Evolutionary conservation across 2,113 vertebrate genomes (phyloP).

Genomic region (Uropsilus gracilis): DNA sequence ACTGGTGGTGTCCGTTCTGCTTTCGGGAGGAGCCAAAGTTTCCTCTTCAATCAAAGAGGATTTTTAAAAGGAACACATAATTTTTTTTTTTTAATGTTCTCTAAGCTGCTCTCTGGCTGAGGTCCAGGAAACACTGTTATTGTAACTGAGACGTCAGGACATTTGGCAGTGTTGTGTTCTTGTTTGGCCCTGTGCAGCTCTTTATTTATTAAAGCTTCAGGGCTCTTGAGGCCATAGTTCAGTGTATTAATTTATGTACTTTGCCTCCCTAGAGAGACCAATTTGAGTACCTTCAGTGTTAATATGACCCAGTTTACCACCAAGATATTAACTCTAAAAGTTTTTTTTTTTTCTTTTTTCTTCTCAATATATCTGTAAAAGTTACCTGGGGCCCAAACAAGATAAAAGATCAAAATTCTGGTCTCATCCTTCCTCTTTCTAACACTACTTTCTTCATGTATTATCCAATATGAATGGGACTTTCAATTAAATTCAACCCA

Average conservation of each 20-base stretch:
- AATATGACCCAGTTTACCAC: conserved; percentile 41
- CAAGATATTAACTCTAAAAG: conserved; percentile 51
- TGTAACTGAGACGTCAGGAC: conserved; percentile 53
- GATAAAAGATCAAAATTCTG: neutral
- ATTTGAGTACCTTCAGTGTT: conserved; percentile 63
- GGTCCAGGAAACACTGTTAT: conserved; percentile 65
- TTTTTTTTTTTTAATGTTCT: conserved; percentile 43
- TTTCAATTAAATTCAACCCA: neutral
- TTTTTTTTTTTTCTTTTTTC: conserved; percentile 3
- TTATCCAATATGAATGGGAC: neutral
- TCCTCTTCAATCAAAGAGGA: conserved; percentile 66
- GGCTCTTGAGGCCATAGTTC: conserved; percentile 51
- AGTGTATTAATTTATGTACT: conserved; percentile 72
- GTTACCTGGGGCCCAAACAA: neutral
- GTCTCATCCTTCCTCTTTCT: neutral
- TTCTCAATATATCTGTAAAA: neutral
- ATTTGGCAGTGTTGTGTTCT: conserved; percentile 71
- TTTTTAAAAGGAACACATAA: conserved; percentile 52
- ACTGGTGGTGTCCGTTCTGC: conserved; percentile 47
- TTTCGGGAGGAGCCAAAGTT: conserved; percentile 59
- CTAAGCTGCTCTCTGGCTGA: conserved; percentile 20
- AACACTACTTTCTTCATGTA: neutral
- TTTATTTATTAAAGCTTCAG: conserved; percentile 77
- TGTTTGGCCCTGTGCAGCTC: conserved; percentile 62
- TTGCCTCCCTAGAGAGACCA: conserved; percentile 46